Evolutionary conservation across 1,140 invertebrate species (phyloP).

Genomic region (Drosophila pruinosa): DNA sequence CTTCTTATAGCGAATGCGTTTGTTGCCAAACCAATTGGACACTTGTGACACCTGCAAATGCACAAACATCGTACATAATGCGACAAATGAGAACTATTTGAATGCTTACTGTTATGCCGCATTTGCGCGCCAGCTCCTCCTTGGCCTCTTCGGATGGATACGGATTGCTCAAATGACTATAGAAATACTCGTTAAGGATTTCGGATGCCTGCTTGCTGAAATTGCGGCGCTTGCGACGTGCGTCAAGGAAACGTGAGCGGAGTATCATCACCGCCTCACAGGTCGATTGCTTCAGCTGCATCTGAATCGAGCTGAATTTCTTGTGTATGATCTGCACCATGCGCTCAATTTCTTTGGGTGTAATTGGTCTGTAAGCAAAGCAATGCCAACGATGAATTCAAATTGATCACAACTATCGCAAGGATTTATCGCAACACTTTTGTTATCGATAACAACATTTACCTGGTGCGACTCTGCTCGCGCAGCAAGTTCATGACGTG

Average conservation of each 20-base stretch:
- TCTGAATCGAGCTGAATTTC: slow-evolving; percentile 99
- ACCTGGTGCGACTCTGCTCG: slow-evolving; percentile 98
- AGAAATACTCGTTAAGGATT: slow-evolving; percentile 99
- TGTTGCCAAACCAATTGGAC: slow-evolving; percentile 99
- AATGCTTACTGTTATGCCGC: slow-evolving; percentile 98
- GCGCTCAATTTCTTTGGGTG: slow-evolving; percentile 97
- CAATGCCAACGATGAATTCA: not conserved
- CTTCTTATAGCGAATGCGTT: slow-evolving; percentile 99
- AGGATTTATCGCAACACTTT: not conserved
- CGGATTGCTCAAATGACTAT: slow-evolving; percentile 99
- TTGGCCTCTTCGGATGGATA: slow-evolving; percentile 99
- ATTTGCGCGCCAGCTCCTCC: slow-evolving; percentile 99
- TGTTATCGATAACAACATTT: not conserved
- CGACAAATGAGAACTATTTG: too few species aligned
- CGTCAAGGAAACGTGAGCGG: slow-evolving; percentile 94
- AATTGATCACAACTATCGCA: not conserved
- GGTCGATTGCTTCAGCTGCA: slow-evolving; percentile 99
- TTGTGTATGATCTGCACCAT: slow-evolving; percentile 99
- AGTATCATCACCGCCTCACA: slow-evolving; percentile 99
- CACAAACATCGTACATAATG: too few species aligned
- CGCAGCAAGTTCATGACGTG: slow-evolving; percentile 99
- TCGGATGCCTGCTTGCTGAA: slow-evolving; percentile 99
- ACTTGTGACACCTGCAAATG: slow-evolving; percentile 86
- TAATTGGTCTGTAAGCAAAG: slow-evolving; percentile 91
- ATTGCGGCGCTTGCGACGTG: slow-evolving; percentile 98